A percentile compares a stretch with the other conserved stretches of the same genome.
Evolutionary conservation across 2,888 invertebrate genomes (phyloP).

Genomic region (Rotaria sp.): DNA sequence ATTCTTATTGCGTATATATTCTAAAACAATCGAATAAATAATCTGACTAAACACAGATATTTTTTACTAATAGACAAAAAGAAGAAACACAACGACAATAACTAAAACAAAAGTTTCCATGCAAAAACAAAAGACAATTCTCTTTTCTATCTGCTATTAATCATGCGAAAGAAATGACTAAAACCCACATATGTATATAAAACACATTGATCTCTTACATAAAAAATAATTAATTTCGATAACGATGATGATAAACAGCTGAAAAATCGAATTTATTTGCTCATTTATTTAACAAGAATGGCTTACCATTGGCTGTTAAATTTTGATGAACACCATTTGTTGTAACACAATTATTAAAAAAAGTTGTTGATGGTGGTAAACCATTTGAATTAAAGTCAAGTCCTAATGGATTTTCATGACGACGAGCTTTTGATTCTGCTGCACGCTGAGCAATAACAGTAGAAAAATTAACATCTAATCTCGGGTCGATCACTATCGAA

Average conservation of each 20-base stretch:
- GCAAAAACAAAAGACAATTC: not conserved
- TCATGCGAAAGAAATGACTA: constrained; percentile 14
- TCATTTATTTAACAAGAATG: too few species aligned
- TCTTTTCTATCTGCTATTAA: not conserved
- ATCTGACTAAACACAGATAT: not conserved
- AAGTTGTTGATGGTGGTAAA: constrained; percentile 1
- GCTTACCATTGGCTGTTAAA: not conserved
- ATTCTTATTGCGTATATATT: not conserved
- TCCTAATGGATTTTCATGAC: constrained; percentile 21
- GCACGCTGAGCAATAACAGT: constrained; percentile 38
- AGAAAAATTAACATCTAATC: constrained; percentile 34
- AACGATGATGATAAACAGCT: not conserved
- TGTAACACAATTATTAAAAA: not conserved
- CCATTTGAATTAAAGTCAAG: not conserved
- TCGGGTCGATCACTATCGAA: not conserved
- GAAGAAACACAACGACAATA: not conserved
- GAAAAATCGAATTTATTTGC: not conserved
- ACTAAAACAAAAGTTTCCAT: not conserved
- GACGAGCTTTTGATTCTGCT: constrained; percentile 38
- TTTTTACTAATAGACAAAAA: not conserved
- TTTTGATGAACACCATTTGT: not conserved
- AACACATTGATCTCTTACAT: not conserved
- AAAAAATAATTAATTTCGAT: constrained; percentile 6
- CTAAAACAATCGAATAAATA: not conserved
- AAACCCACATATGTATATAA: not conserved